Percentiles rank a stretch among this genome's conserved stretches.
phyloP scores from a whole-genome alignment of 2,888 invertebrate species.

The Pyrrhia umbra region DNA sequence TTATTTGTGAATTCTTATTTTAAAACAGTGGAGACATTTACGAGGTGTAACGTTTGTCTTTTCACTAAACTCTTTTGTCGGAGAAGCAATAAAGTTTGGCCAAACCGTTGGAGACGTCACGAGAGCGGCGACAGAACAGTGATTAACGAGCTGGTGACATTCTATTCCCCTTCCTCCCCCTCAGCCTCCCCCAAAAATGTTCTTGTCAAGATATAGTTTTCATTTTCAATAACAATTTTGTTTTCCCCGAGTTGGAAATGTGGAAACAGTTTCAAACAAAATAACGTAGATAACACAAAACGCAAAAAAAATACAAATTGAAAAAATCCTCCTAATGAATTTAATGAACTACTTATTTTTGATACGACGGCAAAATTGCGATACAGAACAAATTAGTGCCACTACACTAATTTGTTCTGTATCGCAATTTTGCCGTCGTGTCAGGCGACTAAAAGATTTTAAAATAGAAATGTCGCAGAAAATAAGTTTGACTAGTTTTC shows the following conservation, averaged over 20 bases:
- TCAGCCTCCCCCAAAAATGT: slow-evolving; percentile 43
- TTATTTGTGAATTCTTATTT: slow-evolving; percentile 73
- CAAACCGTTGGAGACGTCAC: slow-evolving; percentile 75
- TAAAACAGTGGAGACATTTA: slow-evolving; percentile 76
- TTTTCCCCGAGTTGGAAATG: slow-evolving; percentile 13
- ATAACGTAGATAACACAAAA: slow-evolving; percentile 15
- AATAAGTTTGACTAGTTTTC: slow-evolving; percentile 43
- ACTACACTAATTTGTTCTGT: slow-evolving; percentile 36
- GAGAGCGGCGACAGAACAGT: slow-evolving; percentile 79
- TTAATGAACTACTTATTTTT: slow-evolving; percentile 41
- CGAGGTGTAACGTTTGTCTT: slow-evolving; percentile 73
- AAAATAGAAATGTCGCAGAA: slow-evolving; percentile 51
- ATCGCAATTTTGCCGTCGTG: slow-evolving; percentile 30
- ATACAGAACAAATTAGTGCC: slow-evolving; percentile 37
- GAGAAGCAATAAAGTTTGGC: slow-evolving; percentile 78
- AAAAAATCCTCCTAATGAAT: slow-evolving; percentile 31
- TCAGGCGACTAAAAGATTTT: slow-evolving; percentile 43
- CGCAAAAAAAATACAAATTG: slow-evolving; percentile 20
- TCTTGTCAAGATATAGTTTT: slow-evolving; percentile 40
- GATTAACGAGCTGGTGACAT: slow-evolving; percentile 83
- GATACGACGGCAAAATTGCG: slow-evolving; percentile 22
- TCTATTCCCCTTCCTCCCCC: slow-evolving; percentile 59
- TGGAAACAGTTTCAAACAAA: not conserved
- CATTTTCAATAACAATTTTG: slow-evolving; percentile 19
- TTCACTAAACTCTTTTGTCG: slow-evolving; percentile 75